Conservation (phyloP, 2,797 vertebrate genomes). For the Apodemus agrarius region DNA sequence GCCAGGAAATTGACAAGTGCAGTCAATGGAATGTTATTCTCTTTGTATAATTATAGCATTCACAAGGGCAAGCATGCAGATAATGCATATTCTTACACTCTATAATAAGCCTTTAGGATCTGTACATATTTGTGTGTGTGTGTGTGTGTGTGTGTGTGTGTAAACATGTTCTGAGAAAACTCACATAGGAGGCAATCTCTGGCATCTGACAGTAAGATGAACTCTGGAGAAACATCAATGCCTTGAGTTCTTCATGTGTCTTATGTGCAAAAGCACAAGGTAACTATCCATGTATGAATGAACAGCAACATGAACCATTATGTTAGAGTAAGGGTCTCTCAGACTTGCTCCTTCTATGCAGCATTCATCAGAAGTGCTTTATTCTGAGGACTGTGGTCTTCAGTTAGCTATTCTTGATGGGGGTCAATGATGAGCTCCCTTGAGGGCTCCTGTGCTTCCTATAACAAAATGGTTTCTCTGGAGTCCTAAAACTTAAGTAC, state of each 20-base stretch:
- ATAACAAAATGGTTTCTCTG: too few relatives aligned
- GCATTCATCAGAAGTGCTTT: too few relatives aligned
- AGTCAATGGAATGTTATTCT: not conserved
- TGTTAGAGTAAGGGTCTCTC: too few relatives aligned
- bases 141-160: accelerated
- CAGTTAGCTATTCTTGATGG: too few relatives aligned
- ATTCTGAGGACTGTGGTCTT: too few relatives aligned
- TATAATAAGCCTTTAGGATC: too few relatives aligned
- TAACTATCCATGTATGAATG: not conserved
- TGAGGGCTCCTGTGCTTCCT: too few relatives aligned
- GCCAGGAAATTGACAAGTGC: not conserved
- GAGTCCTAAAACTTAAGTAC: too few relatives aligned
- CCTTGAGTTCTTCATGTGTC: not conserved
- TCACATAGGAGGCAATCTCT: not conserved
- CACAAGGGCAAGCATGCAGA: not conserved
- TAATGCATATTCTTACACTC: too few relatives aligned
- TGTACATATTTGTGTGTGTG: not conserved
- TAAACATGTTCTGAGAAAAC: not conserved
- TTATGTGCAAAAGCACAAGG: not conserved
- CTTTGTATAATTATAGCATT: not conserved
- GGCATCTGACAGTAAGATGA: too few relatives aligned
- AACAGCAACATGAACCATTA: not conserved
- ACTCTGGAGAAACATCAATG: not conserved
- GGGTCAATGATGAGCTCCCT: too few relatives aligned
- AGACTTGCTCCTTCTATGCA: too few relatives aligned